A percentile compares a stretch with the other conserved stretches of the same genome.
Conservation (phyloP, 2,113 vertebrate genomes). For the Hipposideros armiger region DNA sequence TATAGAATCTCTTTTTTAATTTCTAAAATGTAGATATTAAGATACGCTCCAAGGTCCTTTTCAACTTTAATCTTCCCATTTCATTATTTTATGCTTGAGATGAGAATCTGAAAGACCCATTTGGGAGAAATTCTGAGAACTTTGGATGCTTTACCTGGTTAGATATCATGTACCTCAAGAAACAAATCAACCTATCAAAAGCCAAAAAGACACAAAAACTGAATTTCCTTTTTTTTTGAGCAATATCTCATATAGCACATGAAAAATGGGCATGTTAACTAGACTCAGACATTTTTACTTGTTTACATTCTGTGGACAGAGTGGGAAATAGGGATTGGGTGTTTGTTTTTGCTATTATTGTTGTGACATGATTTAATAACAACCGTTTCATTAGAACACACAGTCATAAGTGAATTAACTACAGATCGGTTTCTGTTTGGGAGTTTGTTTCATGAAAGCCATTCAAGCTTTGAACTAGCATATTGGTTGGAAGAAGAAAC, state of each 20-base stretch:
- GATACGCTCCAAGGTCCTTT: not conserved
- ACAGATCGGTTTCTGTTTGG: not conserved
- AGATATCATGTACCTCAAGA: not conserved
- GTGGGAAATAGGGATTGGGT: not conserved
- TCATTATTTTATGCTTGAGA: conserved; percentile 9
- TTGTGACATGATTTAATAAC: not conserved
- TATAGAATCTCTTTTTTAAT: not conserved
- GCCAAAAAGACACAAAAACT: not conserved
- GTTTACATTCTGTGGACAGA: not conserved
- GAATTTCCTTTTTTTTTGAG: not conserved
- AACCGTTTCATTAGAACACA: not conserved
- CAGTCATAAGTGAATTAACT: not conserved
- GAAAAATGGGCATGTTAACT: not conserved
- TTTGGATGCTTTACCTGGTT: not conserved
- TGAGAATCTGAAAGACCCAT: not conserved
- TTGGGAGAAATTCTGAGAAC: conserved; percentile 4
- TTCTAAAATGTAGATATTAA: not conserved
- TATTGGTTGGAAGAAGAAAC: not conserved
- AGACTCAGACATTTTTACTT: not conserved
- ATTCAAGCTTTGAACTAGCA: not conserved
- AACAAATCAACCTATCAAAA: not conserved
- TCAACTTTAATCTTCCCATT: not conserved
- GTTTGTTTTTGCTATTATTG: not conserved
- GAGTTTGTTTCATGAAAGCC: not conserved
- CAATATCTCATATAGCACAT: not conserved